Evolutionary conservation across 2,888 invertebrate species (phyloP).

Genomic region (Thecocarcelia acutangulata): DNA sequence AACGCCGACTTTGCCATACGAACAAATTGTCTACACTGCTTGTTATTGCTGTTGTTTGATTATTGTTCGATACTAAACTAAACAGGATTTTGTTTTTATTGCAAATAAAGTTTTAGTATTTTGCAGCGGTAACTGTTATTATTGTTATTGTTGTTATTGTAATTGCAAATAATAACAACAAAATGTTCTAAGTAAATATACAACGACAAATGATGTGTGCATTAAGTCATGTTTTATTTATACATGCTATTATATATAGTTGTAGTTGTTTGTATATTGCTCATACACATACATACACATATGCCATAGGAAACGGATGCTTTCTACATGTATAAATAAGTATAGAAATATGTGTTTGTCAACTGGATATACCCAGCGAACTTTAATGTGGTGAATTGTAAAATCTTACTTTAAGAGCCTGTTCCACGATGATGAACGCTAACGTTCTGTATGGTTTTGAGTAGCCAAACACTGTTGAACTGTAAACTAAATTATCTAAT

Average conservation of each 20-base stretch:
- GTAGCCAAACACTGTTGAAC: too few species aligned
- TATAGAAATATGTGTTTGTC: too few species aligned
- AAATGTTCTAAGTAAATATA: slow-evolving; percentile 50
- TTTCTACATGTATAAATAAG: neutral
- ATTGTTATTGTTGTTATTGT: slow-evolving; percentile 16
- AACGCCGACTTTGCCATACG: neutral
- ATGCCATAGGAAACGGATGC: slow-evolving; percentile 22
- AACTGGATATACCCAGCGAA: too few species aligned
- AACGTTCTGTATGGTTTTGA: too few species aligned
- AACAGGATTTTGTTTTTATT: slow-evolving; percentile 47
- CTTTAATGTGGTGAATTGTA: too few species aligned
- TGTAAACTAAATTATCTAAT: too few species aligned
- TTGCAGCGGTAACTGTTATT: slow-evolving; percentile 25
- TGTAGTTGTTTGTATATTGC: neutral
- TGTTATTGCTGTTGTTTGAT: slow-evolving; percentile 47
- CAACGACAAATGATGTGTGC: slow-evolving; percentile 56
- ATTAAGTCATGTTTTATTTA: slow-evolving; percentile 54
- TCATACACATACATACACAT: neutral
- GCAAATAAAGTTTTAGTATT: slow-evolving; percentile 41
- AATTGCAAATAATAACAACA: slow-evolving; percentile 49
- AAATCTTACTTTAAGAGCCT: too few species aligned
- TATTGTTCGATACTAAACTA: slow-evolving; percentile 50
- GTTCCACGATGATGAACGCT: too few species aligned
- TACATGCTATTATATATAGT: slow-evolving; percentile 16
- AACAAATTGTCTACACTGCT: neutral